Base-by-base conservation (phyloP, 1,140 invertebrate species). In the Pseudachorutes palmiensis region DNA sequence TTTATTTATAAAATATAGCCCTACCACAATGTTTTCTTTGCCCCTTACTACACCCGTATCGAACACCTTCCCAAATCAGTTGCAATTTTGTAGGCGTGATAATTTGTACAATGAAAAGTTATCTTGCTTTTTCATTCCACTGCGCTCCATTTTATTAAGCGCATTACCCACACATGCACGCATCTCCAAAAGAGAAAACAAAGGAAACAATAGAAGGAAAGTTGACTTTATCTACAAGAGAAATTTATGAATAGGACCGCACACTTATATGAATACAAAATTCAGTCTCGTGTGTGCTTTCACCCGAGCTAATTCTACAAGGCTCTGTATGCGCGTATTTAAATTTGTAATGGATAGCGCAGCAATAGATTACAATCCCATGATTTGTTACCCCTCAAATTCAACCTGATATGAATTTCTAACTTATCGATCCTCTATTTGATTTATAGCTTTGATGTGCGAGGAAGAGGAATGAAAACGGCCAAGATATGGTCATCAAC, bases 401-500 rank as follows among this genome's bases (percentile, higher is more conserved):
- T 14, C 24, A 9, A 19, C 51, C 24, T 55, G 51, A 55, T 55
- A 55, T 55, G 51, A 55, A 55, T 55, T 16, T 55, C 51, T 60
- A 60, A 60, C 9, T 12, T 30, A 60, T 60, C 14, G 58, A 29
- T 60, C 30, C 12, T 31, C 58, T 30, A 12, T 60, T 28, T 62
- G 59, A 65, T 60, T 69, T 73, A 16, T 60, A 77, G 76, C 63
- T 75, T 74, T 51, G 76, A 77, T 65, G 71, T 70, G 1, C 68
- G 76, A 22, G 75, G 72, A n/a, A 62, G 72, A 62, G 65, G 72
- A 41, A 68, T 72, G 68, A 73, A 70, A 65, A 68, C 68, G 24
- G 72, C 74, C 14, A 74, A 73, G 66, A 74, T 72, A 16, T 76
- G 71, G 72, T 75, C 76, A 3, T 74, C 74, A 16, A 68, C 69